Evolutionary conservation across 2,797 vertebrate genomes (phyloP).

Genomic region (Enteromius unitaeniatus): DNA sequence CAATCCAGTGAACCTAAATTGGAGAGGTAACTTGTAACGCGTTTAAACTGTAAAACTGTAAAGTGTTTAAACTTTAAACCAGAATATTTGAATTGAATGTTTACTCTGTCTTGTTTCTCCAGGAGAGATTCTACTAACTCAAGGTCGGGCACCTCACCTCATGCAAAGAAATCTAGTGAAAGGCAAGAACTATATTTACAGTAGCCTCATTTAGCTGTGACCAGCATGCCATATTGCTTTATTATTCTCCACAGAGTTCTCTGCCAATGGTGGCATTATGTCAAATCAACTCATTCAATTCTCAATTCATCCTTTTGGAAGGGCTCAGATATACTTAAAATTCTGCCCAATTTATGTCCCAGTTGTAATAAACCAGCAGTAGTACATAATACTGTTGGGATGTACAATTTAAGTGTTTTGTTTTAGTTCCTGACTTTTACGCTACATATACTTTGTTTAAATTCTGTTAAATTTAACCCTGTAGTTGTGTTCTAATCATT

Average conservation of each 20-base stretch:
- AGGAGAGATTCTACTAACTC: constrained; percentile 87
- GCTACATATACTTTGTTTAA: background rate
- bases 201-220: constrained; percentile 10
- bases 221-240: constrained; percentile 5
- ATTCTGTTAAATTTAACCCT: background rate
- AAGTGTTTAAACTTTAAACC: background rate
- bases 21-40: constrained; percentile 69
- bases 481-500: too few species aligned
- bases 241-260: background rate
- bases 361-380: constrained; percentile 31
- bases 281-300: background rate
- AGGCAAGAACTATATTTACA: constrained; percentile 72
- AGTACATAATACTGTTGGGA: constrained; percentile 69
- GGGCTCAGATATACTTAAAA: background rate
- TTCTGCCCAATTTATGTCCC: background rate
- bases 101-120: constrained; percentile 9
- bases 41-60: too few species aligned
- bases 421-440: too few species aligned
- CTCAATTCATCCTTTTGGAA: background rate
- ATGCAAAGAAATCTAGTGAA: constrained; percentile 80
- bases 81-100: too few species aligned
- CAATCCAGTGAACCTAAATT: constrained; percentile 72
- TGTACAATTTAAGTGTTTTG: background rate
- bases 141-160: constrained; percentile 74
- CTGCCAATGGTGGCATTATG: background rate